Percentiles rank a stretch among this genome's conserved stretches.
These are phyloP conservation scores for Nothura maculosa DNA, from an alignment of 2,797 vertebrate genomes.

Conservation along the genomic window DNA sequence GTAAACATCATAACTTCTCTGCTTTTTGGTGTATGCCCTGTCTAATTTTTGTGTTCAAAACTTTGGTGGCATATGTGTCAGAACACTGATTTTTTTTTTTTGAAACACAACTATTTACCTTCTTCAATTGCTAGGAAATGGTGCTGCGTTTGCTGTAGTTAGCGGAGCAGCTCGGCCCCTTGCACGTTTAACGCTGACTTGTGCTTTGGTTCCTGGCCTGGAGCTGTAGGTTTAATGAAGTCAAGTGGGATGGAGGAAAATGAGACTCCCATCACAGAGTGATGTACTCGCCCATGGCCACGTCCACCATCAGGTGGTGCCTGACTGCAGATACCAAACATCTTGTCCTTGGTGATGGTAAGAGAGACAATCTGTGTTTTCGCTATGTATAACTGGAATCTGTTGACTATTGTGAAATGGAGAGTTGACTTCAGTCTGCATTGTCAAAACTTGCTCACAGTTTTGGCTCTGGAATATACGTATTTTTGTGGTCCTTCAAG, in stretches of 20 bases:
- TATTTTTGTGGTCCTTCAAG: not conserved
- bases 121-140: not conserved
- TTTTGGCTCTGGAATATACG: not conserved
- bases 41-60: rapidly evolving
- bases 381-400: rapidly evolving
- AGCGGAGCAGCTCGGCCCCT: not conserved
- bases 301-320: rapidly evolving
- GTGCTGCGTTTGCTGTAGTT: not conserved
- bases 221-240: not conserved
- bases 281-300: rapidly evolving
- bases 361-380: not conserved
- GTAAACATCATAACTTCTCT: not conserved
- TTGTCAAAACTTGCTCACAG: not conserved
- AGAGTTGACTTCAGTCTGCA: not conserved
- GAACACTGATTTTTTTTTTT: not conserved
- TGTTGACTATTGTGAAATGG: not conserved
- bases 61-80: not conserved
- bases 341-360: not conserved
- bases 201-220: not conserved
- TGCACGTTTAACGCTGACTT: rapidly evolving
- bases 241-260: not conserved
- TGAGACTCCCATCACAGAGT: not conserved
- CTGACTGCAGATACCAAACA: not conserved
- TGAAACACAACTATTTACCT: not conserved
- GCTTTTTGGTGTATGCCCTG: not conserved